Percentiles rank a stretch among this genome's conserved stretches.
Evolutionary conservation across 1,140 invertebrate species (phyloP).

Genomic region (Parapsyche elsis): DNA sequence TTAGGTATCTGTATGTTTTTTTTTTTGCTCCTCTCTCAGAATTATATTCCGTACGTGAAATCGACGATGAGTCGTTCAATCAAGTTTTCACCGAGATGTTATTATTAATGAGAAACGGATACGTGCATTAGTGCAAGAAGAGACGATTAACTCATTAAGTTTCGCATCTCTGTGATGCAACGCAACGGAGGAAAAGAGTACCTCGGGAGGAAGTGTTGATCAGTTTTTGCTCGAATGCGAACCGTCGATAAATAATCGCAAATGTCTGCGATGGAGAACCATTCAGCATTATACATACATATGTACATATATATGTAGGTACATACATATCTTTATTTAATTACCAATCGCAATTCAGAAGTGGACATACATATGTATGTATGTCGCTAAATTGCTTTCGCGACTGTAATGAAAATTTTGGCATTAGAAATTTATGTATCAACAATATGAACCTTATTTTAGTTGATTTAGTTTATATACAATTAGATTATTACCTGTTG

Average conservation of each 20-base stretch:
- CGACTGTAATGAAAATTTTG: too few relatives aligned
- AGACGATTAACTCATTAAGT: constrained; percentile 26
- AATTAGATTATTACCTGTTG: too few relatives aligned
- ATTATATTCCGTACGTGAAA: neutral
- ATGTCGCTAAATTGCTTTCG: too few relatives aligned
- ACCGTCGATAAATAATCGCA: neutral
- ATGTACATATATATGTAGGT: too few relatives aligned
- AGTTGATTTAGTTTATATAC: too few relatives aligned
- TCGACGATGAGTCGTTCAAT: neutral
- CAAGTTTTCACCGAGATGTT: neutral
- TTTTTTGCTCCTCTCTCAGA: neutral
- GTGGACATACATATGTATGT: too few relatives aligned
- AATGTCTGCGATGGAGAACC: neutral
- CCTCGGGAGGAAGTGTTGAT: neutral
- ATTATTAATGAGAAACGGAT: constrained; percentile 23
- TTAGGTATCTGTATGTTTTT: neutral
- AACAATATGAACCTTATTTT: too few relatives aligned
- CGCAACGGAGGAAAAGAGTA: neutral
- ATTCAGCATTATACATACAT: neutral
- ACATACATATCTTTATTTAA: too few relatives aligned
- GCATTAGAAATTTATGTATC: too few relatives aligned
- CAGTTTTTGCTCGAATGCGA: neutral
- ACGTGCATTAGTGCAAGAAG: constrained; percentile 5
- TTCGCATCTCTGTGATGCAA: neutral
- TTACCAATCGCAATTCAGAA: too few relatives aligned